Conservation (phyloP, 2,113 vertebrate species). For the Colinus virginianus region DNA sequence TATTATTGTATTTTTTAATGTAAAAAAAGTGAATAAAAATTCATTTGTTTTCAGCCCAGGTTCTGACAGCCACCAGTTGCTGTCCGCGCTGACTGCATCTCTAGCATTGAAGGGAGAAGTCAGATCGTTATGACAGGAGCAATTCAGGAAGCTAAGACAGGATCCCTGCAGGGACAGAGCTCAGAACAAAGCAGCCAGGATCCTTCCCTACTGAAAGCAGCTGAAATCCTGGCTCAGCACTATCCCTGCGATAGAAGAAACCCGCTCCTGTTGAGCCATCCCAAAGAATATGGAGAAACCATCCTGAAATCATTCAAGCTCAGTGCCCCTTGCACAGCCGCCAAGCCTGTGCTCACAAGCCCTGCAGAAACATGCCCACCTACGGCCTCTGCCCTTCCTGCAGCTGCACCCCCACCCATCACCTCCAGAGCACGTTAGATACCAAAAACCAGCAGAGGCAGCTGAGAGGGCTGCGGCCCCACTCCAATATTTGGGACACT, state of each 20-base stretch:
- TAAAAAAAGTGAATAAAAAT: conserved; percentile 22
- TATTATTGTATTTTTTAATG: conserved; percentile 53
- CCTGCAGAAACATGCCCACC: background rate
- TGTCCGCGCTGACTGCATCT: background rate
- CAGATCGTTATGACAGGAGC: background rate
- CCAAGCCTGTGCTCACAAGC: background rate
- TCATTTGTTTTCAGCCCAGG: background rate
- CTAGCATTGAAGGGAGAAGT: background rate
- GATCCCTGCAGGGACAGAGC: background rate
- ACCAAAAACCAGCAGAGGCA: background rate
- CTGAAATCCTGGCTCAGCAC: background rate
- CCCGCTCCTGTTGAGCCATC: background rate
- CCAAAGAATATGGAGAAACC: background rate
- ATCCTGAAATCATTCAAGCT: background rate
- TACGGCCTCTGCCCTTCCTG: background rate
- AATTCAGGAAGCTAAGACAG: background rate
- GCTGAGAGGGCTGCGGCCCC: background rate
- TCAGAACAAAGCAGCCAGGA: background rate
- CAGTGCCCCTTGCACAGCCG: background rate
- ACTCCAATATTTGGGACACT: background rate
- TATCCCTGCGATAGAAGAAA: background rate
- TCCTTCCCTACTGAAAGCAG: background rate
- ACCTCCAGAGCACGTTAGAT: background rate
- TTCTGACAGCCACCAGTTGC: background rate
- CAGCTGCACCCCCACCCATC: background rate